These are phyloP conservation scores for Neoseiulus cucumeris DNA, from an alignment of 1,140 invertebrate species.

Conservation along the genomic window DNA sequence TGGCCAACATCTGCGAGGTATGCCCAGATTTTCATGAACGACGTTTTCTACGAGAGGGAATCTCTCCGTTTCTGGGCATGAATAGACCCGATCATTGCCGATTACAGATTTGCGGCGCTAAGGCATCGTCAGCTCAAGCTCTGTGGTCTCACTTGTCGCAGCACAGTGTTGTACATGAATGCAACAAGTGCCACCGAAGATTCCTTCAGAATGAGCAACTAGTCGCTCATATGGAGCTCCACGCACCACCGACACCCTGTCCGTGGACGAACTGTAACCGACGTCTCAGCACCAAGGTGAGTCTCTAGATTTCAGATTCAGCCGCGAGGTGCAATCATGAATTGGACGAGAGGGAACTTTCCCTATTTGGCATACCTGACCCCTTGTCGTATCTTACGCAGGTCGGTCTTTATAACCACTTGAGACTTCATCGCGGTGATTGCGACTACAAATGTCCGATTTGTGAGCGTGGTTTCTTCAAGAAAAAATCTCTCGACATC, in stretches of 20 bases:
- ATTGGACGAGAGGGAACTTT: no score
- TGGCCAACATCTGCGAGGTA: conserved; percentile 20
- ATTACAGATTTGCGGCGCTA: conserved; percentile 16
- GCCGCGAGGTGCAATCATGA: no score
- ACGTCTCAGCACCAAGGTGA: conserved; percentile 19
- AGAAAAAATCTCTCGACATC: conserved; percentile 18
- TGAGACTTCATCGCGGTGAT: conserved; percentile 21
- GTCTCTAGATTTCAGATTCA: no score
- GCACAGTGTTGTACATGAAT: conserved; percentile 22
- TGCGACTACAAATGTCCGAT: conserved; percentile 21
- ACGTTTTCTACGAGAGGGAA: no score
- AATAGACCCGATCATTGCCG: no score
- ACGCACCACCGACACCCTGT: conserved; percentile 21
- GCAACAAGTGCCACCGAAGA: conserved; percentile 21
- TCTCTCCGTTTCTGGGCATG: no score
- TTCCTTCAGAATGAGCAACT: conserved; percentile 23
- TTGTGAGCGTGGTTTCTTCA: conserved; percentile 19
- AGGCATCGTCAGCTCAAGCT: conserved; percentile 16
- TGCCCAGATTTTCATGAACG: background rate
- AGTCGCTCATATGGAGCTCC: conserved; percentile 23
- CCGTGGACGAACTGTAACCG: conserved; percentile 21
- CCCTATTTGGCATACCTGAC: no score
- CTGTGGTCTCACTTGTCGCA: conserved; percentile 21
- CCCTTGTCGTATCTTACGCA: background rate
- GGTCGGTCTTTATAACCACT: conserved; percentile 21